Percentiles rank a stretch among this genome's conserved stretches.
Conservation (phyloP, 2,797 vertebrate species). For the Phoebastria nigripes region DNA sequence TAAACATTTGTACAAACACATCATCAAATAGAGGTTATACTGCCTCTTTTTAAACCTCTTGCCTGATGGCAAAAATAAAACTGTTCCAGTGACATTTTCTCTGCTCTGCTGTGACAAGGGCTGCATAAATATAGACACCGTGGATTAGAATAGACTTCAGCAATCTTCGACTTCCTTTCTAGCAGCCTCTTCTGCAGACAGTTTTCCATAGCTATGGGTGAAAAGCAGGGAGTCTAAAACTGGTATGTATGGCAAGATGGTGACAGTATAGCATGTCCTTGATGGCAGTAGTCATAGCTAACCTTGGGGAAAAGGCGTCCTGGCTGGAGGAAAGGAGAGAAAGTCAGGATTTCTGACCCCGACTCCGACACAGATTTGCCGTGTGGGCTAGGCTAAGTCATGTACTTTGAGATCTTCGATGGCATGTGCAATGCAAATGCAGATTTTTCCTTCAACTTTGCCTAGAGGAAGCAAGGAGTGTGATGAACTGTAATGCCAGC, state of each 20-base stretch:
- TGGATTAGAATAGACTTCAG: slow-evolving; percentile 32
- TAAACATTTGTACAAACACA: slow-evolving; percentile 57
- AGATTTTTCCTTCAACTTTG: slow-evolving; percentile 14
- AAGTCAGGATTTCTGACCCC: neutral
- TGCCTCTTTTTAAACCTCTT: slow-evolving; percentile 43
- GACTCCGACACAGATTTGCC: neutral
- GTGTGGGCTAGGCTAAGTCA: neutral
- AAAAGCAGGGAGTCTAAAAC: slow-evolving; percentile 2
- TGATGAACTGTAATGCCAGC: slow-evolving; percentile 21
- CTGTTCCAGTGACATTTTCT: slow-evolving; percentile 56
- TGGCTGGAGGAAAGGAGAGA: neutral
- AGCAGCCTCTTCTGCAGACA: slow-evolving; percentile 12
- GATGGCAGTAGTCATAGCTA: neutral
- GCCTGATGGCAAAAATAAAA: slow-evolving; percentile 46
- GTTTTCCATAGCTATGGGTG: neutral
- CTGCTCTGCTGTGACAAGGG: slow-evolving; percentile 28
- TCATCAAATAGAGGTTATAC: slow-evolving; percentile 40
- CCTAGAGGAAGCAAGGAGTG: slow-evolving; percentile 27
- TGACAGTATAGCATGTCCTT: neutral
- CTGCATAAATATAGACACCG: slow-evolving; percentile 37
- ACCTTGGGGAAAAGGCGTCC: neutral
- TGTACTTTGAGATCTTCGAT: neutral
- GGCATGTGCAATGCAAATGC: neutral
- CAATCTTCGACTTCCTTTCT: slow-evolving; percentile 29
- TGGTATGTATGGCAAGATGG: neutral